Evolutionary conservation across 2,888 invertebrate species (phyloP).

Genomic region (Odontocerum albicorne): DNA sequence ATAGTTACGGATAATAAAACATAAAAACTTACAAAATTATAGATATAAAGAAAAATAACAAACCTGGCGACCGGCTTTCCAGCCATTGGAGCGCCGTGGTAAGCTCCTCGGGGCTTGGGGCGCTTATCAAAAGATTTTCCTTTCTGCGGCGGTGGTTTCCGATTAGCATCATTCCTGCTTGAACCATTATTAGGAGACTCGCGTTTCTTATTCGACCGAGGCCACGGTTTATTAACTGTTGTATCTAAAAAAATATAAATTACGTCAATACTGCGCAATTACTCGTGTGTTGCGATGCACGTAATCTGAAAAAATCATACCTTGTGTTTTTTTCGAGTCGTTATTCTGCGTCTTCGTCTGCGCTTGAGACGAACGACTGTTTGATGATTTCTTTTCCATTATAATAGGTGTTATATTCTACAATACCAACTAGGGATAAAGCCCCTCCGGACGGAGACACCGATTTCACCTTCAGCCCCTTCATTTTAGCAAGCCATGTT

Average conservation of each 20-base stretch:
- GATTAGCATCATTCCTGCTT: conserved; percentile 64
- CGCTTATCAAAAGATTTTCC: conserved; percentile 70
- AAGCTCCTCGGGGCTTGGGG: conserved; percentile 67
- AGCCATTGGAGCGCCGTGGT: conserved; percentile 54
- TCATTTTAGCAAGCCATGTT: conserved; percentile 36
- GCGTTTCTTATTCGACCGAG: conserved; percentile 65
- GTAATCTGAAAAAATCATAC: conserved; percentile 47
- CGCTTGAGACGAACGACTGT: conserved; percentile 67
- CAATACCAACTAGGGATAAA: conserved; percentile 57
- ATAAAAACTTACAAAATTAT: not conserved
- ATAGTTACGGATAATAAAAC: too few species aligned
- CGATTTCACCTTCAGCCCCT: conserved; percentile 46
- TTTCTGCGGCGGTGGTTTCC: conserved; percentile 70
- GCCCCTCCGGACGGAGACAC: conserved; percentile 40
- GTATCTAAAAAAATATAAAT: conserved; percentile 46
- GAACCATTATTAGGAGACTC: conserved; percentile 59
- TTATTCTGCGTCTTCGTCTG: conserved; percentile 69
- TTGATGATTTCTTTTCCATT: conserved; percentile 81
- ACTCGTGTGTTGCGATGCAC: conserved; percentile 3
- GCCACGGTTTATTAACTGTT: conserved; percentile 62
- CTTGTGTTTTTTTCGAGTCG: conserved; percentile 79
- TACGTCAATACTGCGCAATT: not conserved
- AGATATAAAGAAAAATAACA: conserved; percentile 3
- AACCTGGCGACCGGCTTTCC: conserved; percentile 73
- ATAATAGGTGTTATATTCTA: conserved; percentile 60